phyloP scores from a whole-genome alignment of 2,113 vertebrate species.

The Fulmarus glacialis region DNA sequence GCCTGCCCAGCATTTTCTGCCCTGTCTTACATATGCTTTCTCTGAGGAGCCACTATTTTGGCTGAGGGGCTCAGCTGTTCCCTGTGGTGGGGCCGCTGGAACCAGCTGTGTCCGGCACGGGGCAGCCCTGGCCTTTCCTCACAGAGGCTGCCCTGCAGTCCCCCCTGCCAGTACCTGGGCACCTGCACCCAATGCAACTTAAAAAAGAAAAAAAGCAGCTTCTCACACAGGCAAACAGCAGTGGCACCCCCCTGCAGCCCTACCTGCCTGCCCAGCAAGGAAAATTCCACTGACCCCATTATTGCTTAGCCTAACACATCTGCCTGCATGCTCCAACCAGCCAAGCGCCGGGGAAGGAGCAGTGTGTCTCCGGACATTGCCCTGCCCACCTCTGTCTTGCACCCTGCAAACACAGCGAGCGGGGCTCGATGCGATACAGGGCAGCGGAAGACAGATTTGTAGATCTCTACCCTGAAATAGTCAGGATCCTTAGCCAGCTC shows the following conservation, averaged over 20 bases:
- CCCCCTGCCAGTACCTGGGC: neutral
- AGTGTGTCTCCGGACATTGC: neutral
- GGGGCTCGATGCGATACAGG: fast-evolving
- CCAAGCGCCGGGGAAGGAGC: neutral
- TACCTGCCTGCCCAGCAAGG: too few species aligned
- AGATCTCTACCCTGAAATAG: neutral
- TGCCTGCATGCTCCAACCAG: neutral
- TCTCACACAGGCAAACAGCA: neutral
- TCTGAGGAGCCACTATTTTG: fast-evolving
- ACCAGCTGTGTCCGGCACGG: neutral
- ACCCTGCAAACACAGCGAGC: neutral
- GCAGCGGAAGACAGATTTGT: neutral
- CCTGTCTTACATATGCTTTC: neutral
- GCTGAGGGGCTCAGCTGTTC: fast-evolving
- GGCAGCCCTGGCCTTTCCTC: neutral
- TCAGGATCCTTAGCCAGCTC: neutral
- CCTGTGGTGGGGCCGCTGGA: fast-evolving
- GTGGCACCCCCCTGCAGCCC: neutral
- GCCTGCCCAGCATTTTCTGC: neutral
- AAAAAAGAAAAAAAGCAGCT: neutral
- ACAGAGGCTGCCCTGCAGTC: neutral
- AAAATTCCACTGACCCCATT: neutral
- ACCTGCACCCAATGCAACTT: neutral
- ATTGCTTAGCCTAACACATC: neutral
- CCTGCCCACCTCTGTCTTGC: neutral